Evolutionary conservation across 2,113 vertebrate genomes (phyloP), one percentile per base, ranked within the genome.

Genomic region (Copsychus sechellarum): DNA sequence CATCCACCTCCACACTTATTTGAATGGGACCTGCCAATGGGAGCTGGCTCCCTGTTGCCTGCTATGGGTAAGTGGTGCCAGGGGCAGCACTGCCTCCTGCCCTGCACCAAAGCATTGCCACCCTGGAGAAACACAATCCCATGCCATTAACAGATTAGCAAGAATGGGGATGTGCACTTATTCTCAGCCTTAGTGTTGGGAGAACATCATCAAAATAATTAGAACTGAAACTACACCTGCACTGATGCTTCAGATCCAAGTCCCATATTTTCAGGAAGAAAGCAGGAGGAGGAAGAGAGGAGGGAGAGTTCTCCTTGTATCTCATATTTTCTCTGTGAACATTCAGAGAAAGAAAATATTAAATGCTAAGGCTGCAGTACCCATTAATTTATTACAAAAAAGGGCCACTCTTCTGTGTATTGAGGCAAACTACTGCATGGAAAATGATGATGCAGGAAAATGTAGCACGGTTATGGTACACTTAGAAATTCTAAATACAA

Each of bases 381-480:
- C 13, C 22, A 29, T 38, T 47, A 79, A 40, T 26, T 87, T 76
- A 51, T 67, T 70, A 51, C 21, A 84, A 74, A 84, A 47, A 15
- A 47, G 23, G 33, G 51, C 6, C 20, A 22, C 22, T 74, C 82
- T 70, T 88, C 24, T 58, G 17, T 58, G 24, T 54, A 34, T 62
- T 60, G 36, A 56, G 25, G 40, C 11, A 26, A 92, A 79, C 18
- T 57, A 19, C 3, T 42, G 8, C 29, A 42, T 6, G 11, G 31
- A 57, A 94, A 74, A 67, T 6, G 5, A 16, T 45, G 36, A 81
- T 65, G 21, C 42, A 79, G 24, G 17, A 64, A 34, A 70, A 47
- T 0, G 2, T 34, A 56, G 17, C 54, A 60, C 1, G 3, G 50
- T 60, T 76, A 60, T 5, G 3, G 36, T n/a, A 64, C 0, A 4